Evolutionary conservation across 2,797 vertebrate species (phyloP).

Genomic region (Mus minutoides): DNA sequence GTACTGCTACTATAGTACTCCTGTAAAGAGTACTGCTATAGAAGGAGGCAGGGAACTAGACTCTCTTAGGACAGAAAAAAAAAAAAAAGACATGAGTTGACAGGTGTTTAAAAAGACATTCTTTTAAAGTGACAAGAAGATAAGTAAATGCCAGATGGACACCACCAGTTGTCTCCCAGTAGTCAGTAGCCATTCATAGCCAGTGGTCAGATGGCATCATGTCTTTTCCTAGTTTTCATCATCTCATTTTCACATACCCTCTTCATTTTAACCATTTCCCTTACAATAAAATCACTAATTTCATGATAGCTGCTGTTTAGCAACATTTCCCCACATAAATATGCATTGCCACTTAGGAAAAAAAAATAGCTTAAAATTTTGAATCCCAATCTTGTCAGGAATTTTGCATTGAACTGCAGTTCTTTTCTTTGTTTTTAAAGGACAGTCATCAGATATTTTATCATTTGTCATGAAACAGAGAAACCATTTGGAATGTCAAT

Average conservation of each 20-base stretch:
- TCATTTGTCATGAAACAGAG: neutral
- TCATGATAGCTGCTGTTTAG: neutral
- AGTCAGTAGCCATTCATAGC: neutral
- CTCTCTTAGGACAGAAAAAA: neutral
- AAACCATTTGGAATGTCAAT: neutral
- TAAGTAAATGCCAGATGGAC: neutral
- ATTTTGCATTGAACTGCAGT: conserved; percentile 6
- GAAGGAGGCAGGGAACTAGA: too few relatives aligned
- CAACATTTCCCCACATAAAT: neutral
- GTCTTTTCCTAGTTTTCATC: neutral
- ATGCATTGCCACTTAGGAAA: neutral
- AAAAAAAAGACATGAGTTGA: neutral
- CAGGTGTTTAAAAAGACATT: neutral
- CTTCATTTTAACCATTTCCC: neutral
- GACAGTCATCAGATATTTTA: neutral
- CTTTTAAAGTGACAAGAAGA: neutral
- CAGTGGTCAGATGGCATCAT: neutral
- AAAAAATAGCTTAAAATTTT: neutral
- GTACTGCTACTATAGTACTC: too few relatives aligned
- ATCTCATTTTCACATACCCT: neutral
- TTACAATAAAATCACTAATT: neutral
- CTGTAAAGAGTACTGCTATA: too few relatives aligned
- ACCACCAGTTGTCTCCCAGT: neutral
- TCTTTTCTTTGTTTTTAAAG: neutral
- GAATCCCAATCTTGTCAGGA: neutral